These are phyloP conservation scores for Hypotaenidia philippensis DNA, from an alignment of 2,797 vertebrate species.

Conservation along the genomic window DNA sequence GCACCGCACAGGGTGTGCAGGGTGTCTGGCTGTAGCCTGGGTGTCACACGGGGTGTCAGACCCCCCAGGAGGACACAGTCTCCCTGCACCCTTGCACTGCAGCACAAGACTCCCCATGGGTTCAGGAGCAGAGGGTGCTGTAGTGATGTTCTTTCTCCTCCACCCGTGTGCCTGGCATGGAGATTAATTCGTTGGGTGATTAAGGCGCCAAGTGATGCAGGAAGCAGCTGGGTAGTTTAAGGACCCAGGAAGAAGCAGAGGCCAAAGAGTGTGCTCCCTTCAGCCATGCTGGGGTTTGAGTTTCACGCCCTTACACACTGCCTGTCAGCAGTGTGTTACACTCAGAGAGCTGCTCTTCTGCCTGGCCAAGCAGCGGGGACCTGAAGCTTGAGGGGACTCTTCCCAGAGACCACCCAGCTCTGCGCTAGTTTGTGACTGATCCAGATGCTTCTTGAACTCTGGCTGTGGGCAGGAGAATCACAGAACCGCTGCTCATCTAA, in stretches of 20 bases:
- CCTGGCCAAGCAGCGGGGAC: background rate
- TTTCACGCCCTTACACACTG: background rate
- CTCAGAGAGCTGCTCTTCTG: background rate
- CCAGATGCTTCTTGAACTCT: background rate
- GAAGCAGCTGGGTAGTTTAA: background rate
- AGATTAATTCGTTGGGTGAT: background rate
- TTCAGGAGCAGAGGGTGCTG: background rate
- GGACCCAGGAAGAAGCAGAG: background rate
- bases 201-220: background rate
- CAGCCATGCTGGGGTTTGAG: background rate
- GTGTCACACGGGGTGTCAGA: rapidly evolving
- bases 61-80: rapidly evolving
- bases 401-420: background rate
- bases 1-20: rapidly evolving
- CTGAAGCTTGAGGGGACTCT: background rate
- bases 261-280: rapidly evolving
- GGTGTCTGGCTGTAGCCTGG: rapidly evolving
- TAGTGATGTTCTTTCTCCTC: background rate
- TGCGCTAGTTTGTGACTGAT: background rate
- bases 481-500: background rate
- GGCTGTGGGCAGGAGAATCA: background rate
- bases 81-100: rapidly evolving
- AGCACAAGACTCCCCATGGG: too few species aligned
- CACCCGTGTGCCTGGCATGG: background rate
- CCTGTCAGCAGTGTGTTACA: background rate